Evolutionary conservation across 2,113 vertebrate genomes (phyloP), one percentile per base, ranked within the genome.

Genomic region (Nanorana parkeri): DNA sequence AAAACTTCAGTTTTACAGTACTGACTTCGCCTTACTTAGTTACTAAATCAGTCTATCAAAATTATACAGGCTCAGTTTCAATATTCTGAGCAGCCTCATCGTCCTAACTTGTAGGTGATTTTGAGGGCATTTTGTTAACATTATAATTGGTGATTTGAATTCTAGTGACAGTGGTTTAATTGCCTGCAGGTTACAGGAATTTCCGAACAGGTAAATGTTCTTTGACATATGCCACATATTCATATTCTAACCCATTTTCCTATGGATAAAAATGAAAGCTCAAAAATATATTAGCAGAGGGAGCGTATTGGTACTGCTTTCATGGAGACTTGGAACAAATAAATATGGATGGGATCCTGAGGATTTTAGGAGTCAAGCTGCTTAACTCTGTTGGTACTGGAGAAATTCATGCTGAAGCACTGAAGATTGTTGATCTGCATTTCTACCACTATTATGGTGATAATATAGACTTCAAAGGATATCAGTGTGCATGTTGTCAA

Each of bases 201-300:
- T 87, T 87, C 89, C 77, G 86, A 90, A 87, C 90, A 88, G 89
- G 90, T 90, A 93, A 94, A 93, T 91, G 92, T 92, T 91, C 92
- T 93, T 91, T 92, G 93, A 93, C 92, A 90, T 89, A 87, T 93
- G 91, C 93, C 93, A 93, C 87, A 90, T 91, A 92, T 91, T 92
- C 87, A 88, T 89, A 89, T 84, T 87, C 86, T 86, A 92, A 68
- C 78, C 85, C 90, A 90, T 89, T 87, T 88, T 90, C 85, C 84
- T 84, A 88, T 90, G 91, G 89, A 88, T 91, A 90, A 88, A 74
- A 92, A 89, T 89, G 89, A 92, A 92, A 90, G 88, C 86, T 89
- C 88, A 84, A 93, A 92, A 93, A 91, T 94, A 92, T 91, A 60
- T 36, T 36, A 61, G 63, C 29, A 60, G 41, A 89, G 55, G 84